These are phyloP conservation scores for Sarcophaga rosellei DNA, from an alignment of 2,888 invertebrate genomes.

Conservation along the genomic window DNA sequence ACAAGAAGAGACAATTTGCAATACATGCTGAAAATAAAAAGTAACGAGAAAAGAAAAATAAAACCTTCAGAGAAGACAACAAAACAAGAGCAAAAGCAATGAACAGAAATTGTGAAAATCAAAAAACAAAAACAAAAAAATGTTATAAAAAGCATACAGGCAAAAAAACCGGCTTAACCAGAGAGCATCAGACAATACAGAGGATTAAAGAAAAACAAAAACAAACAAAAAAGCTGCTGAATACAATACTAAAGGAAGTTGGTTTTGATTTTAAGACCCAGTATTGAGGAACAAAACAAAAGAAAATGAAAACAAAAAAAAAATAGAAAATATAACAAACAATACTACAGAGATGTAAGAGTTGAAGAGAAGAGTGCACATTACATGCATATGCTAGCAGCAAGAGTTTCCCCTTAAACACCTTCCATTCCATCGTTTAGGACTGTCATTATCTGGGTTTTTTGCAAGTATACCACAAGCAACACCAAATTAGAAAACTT, in stretches of 20 bases:
- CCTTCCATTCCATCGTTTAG: no score
- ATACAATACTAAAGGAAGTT: conserved; percentile 40
- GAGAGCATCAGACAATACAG: conserved; percentile 55
- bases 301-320: no score
- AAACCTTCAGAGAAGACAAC: conserved; percentile 16
- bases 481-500: no score
- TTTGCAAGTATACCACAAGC: no score
- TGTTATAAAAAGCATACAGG: conserved; percentile 41
- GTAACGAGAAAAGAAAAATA: conserved; percentile 38
- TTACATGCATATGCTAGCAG: no score
- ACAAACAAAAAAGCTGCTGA: conserved; percentile 7
- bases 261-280: conserved; percentile 42
- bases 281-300: conserved; percentile 17
- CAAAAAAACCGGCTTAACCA: conserved; percentile 64
- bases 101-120: not conserved
- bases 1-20: conserved; percentile 37
- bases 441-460: no score
- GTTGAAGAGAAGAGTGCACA: no score
- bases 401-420: no score
- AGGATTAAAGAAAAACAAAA: conserved; percentile 48
- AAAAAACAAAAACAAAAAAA: conserved; percentile 48
- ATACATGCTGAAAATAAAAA: conserved; percentile 31
- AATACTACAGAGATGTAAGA: not conserved
- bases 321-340: not conserved
- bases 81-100: conserved; percentile 38